Evolutionary conservation across 2,113 vertebrate genomes (phyloP).

Genomic region (Onychorhynchus coronatus): DNA sequence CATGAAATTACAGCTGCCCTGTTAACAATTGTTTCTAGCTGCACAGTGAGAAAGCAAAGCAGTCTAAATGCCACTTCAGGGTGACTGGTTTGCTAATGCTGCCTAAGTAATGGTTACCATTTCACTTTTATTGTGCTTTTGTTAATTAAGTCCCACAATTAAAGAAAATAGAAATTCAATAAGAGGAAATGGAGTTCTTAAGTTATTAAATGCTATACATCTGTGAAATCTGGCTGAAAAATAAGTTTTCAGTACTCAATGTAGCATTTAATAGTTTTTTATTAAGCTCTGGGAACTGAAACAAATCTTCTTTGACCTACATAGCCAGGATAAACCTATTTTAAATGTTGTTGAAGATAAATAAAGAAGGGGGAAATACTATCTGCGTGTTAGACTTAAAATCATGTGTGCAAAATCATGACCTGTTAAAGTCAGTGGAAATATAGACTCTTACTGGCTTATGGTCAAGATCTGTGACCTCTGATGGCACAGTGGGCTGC

Average conservation of each 20-base stretch:
- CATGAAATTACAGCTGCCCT: neutral
- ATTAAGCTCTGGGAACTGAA: neutral
- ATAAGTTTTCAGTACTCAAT: neutral
- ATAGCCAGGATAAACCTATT: neutral
- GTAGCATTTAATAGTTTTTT: neutral
- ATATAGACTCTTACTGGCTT: neutral
- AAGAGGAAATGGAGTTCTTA: neutral
- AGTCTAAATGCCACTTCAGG: neutral
- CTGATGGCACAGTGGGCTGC: neutral
- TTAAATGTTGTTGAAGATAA: neutral
- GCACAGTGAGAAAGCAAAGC: neutral
- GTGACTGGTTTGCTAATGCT: neutral
- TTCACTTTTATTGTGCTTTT: neutral
- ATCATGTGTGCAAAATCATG: neutral
- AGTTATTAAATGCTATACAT: slow-evolving; percentile 6
- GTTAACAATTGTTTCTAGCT: neutral
- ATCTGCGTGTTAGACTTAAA: neutral
- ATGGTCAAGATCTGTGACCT: neutral
- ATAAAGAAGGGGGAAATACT: neutral
- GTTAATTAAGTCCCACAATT: slow-evolving; percentile 23
- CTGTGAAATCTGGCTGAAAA: neutral
- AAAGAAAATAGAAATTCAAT: slow-evolving; percentile 39
- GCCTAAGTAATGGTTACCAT: neutral
- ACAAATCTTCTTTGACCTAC: neutral
- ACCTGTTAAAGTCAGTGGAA: neutral